Conservation (phyloP, 2,888 invertebrate species). For the Ormyrus rosae region DNA sequence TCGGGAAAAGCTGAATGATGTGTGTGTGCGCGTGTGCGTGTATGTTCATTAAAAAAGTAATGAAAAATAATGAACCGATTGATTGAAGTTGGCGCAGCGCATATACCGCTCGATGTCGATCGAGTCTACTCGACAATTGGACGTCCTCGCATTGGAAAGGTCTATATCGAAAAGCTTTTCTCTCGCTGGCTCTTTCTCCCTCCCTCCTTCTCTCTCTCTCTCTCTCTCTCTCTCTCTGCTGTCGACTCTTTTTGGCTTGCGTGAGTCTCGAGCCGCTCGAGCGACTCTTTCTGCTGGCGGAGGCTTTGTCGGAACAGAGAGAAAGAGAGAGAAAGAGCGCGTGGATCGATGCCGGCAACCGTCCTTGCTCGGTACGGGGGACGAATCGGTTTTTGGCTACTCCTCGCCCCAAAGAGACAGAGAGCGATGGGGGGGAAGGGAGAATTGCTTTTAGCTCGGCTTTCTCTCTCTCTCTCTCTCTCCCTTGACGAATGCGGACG, state of each 20-base stretch:
- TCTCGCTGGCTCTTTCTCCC: neutral
- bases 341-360: conserved; percentile 58
- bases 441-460: conserved; percentile 40
- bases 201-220: conserved; percentile 1
- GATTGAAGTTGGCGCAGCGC: neutral
- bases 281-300: conserved; percentile 41
- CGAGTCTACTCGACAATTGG: neutral
- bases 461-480: conserved; percentile 31
- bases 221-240: conserved; percentile 19
- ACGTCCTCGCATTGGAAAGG: conserved; percentile 16
- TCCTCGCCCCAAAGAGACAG: conserved; percentile 38
- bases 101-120: neutral
- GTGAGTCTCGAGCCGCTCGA: conserved; percentile 46
- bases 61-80: conserved; percentile 1
- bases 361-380: conserved; percentile 50
- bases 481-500: neutral
- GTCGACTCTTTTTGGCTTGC: conserved; percentile 36
- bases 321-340: conserved; percentile 56
- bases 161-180: conserved; percentile 21
- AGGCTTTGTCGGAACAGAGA: conserved; percentile 55
- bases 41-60: too few species aligned
- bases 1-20: too few species aligned
- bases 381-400: conserved; percentile 56
- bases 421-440: conserved; percentile 13
- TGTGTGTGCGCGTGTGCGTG: too few species aligned